These are phyloP conservation scores for Rhagonycha lutea DNA, from an alignment of 2,888 invertebrate species.

Conservation along the genomic window DNA sequence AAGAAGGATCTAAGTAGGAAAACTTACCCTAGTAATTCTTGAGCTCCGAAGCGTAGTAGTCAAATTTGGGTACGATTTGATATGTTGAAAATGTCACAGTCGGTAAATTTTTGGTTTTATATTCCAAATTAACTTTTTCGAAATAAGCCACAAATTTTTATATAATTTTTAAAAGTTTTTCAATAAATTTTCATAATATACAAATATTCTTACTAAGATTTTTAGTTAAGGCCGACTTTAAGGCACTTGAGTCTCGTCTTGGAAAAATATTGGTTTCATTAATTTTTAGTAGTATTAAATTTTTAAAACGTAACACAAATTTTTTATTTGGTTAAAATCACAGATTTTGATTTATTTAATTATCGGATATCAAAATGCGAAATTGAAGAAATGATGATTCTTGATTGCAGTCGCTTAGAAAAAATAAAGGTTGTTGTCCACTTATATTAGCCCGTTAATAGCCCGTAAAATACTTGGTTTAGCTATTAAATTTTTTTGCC, in stretches of 20 bases:
- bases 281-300: neutral
- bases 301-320: slow-evolving; percentile 4
- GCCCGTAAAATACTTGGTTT: slow-evolving; percentile 19
- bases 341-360: slow-evolving; percentile 42
- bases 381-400: slow-evolving; percentile 12
- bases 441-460: slow-evolving; percentile 26
- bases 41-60: neutral
- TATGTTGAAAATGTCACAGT: slow-evolving; percentile 37
- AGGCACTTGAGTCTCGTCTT: slow-evolving; percentile 55
- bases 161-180: slow-evolving; percentile 42
- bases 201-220: slow-evolving; percentile 51
- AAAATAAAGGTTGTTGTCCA: slow-evolving; percentile 10
- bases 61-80: neutral
- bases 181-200: slow-evolving; percentile 49
- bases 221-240: slow-evolving; percentile 54
- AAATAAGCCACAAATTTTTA: slow-evolving; percentile 47
- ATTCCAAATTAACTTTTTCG: slow-evolving; percentile 40
- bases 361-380: slow-evolving; percentile 4
- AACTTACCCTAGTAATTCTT: neutral
- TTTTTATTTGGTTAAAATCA: slow-evolving; percentile 34
- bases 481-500: slow-evolving; percentile 10
- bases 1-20: slow-evolving; percentile 1
- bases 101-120: slow-evolving; percentile 30
- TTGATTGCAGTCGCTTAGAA: neutral
- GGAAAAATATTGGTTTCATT: slow-evolving; percentile 48